These are phyloP conservation scores for Phylloscopus collybita DNA, from an alignment of 2,797 vertebrate species.

Conservation along the genomic window DNA sequence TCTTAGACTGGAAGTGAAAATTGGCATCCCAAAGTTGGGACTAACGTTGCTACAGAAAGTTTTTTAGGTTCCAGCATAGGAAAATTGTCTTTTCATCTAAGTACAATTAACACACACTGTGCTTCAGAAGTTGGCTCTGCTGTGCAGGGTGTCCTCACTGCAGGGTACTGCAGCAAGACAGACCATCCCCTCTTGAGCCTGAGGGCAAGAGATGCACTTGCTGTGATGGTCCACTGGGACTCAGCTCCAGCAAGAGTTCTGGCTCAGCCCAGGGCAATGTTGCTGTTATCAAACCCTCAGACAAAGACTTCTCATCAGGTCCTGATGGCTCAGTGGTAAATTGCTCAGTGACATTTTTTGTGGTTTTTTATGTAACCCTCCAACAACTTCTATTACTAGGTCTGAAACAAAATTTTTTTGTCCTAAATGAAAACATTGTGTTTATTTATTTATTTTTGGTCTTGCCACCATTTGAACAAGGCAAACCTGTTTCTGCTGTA, in stretches of 20 bases:
- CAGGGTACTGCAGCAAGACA: background rate
- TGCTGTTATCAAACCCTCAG: background rate
- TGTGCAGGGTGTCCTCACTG: background rate
- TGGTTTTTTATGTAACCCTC: background rate
- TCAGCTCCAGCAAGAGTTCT: background rate
- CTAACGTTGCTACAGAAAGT: background rate
- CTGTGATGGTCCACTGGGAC: background rate
- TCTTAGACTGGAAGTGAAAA: background rate
- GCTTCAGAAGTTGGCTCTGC: background rate
- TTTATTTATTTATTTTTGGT: background rate
- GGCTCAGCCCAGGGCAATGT: background rate
- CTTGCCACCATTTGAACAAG: background rate
- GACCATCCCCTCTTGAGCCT: background rate
- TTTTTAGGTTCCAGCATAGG: background rate
- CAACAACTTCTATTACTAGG: background rate
- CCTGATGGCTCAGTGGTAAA: background rate
- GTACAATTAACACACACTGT: accelerated
- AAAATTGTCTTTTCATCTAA: background rate
- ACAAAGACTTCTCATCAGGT: background rate
- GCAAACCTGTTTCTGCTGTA: background rate
- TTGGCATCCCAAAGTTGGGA: background rate
- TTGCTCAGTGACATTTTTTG: background rate
- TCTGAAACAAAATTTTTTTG: background rate
- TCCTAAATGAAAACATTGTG: background rate
- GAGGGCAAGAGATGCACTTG: background rate